A percentile compares a stretch with the other conserved stretches of the same genome.
Evolutionary conservation across 2,113 vertebrate species (phyloP).

Genomic region (Melospiza melodia): DNA sequence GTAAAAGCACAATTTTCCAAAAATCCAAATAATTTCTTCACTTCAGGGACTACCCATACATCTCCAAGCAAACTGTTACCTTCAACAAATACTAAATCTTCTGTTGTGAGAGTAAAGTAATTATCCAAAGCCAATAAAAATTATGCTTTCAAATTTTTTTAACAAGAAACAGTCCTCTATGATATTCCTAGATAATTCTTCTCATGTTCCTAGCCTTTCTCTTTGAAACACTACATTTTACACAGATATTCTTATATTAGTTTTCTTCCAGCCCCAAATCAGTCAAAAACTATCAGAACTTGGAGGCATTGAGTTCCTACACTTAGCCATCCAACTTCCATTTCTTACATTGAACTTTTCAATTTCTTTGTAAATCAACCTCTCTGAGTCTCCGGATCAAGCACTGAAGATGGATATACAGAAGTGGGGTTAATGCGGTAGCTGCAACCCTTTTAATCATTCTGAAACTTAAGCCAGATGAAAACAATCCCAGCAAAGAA

Average conservation of each 20-base stretch:
- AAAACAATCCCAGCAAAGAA: neutral
- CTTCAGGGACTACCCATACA: neutral
- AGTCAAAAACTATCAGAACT: neutral
- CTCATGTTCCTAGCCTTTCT: accelerated
- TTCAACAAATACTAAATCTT: neutral
- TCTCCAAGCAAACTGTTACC: neutral
- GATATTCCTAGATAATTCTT: neutral
- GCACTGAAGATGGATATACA: neutral
- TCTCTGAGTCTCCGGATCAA: neutral
- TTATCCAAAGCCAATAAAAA: neutral
- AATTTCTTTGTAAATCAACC: neutral
- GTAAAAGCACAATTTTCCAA: neutral
- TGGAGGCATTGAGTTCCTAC: neutral
- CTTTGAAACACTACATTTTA: neutral
- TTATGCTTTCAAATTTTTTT: neutral
- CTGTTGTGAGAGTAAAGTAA: neutral
- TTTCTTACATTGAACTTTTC: neutral
- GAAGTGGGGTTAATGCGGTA: neutral
- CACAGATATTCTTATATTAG: neutral
- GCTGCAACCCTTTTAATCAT: neutral
- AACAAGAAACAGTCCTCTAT: neutral
- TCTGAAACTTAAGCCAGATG: neutral
- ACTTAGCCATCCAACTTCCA: neutral
- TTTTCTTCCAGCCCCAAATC: neutral
- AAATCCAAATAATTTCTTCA: neutral